Evolutionary conservation across 2,888 invertebrate species (phyloP), one percentile per base, ranked within the genome.

Genomic region (Coelinius sp.): DNA sequence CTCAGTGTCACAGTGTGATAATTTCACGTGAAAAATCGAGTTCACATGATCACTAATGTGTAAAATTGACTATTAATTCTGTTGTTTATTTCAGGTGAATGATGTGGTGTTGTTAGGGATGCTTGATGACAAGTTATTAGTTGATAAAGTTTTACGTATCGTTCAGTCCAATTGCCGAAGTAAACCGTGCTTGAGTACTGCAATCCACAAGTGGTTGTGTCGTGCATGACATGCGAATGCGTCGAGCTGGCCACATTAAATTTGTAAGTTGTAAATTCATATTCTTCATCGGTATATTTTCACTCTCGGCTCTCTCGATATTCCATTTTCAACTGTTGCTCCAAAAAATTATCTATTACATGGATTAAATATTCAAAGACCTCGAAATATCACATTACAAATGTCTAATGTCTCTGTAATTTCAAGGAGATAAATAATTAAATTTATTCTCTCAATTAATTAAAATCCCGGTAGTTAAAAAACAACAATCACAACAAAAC

Each of bases 181-280:
- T 68, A 73, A 70, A 73, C 72, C 70, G 71, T 71, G 76, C 68
- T 64, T 52, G 22, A 70, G 71, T 72, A 64, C 65, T 64, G 70
- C 73, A 71, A 84, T 83, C 85, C 83, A 85, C 85, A 85, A 85
- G 85, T 85, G 85, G 85, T 85, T 83, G 82, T 78, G 71, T 74
- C 56, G 68, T 66, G 62, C 70, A 31, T 72, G 56, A 71, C 71
- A 68, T 63, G 68, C 72, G 52, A 56, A 63, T 49, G 38, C 46
- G 27, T 31, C 66, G 25, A 67, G 17, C 63, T 44, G 41, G 41
- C 68, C 68, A 38, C 70, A 38, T 22, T 53, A 31, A 24, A 66
- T 52, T 66, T 22, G n/a, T 52, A 66, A 31, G 20, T 35, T 17
- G 27, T 35, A 22, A 52, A 52, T 52, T 35, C 7, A 27, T 25